A percentile compares a stretch with the other conserved stretches of the same genome.
These are phyloP conservation scores for Adelosebastes latens DNA, from an alignment of 2,797 vertebrate species.

Conservation along the genomic window DNA sequence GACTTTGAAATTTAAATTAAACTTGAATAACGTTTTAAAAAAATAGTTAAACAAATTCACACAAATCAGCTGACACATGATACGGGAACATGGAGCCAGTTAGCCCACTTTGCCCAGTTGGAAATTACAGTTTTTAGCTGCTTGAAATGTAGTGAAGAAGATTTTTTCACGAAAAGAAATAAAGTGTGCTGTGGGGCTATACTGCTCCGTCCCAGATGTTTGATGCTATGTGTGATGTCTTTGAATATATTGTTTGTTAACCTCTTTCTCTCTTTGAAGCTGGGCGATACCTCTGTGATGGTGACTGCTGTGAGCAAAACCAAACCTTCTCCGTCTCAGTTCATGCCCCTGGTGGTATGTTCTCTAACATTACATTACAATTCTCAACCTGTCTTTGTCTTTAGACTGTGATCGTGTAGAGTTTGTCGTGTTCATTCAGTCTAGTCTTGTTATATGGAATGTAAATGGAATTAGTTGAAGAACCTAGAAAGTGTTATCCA, in stretches of 20 bases:
- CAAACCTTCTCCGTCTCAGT: constrained; percentile 91
- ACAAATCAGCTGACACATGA: background rate
- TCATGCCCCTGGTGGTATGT: constrained; percentile 97
- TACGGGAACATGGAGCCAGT: background rate
- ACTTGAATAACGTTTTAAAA: no score
- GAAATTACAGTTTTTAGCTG: background rate
- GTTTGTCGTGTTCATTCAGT: background rate
- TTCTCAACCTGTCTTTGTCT: background rate
- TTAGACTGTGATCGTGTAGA: background rate
- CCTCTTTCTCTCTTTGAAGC: constrained; percentile 72
- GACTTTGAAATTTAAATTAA: no score
- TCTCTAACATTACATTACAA: background rate
- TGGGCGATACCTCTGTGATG: constrained; percentile 96
- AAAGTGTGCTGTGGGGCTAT: background rate
- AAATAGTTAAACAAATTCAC: background rate
- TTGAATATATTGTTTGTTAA: background rate
- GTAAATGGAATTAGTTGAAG: background rate
- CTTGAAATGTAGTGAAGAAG: background rate
- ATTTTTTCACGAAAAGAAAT: background rate
- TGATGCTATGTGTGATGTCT: background rate
- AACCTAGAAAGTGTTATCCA: background rate
- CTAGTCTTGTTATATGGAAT: background rate
- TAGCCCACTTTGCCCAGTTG: background rate
- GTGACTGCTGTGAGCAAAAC: constrained; percentile 97
- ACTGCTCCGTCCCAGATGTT: background rate